A percentile compares a stretch with the other conserved stretches of the same genome.
Conservation (phyloP, 2,797 vertebrate genomes). For the Discoglossus pictus region DNA sequence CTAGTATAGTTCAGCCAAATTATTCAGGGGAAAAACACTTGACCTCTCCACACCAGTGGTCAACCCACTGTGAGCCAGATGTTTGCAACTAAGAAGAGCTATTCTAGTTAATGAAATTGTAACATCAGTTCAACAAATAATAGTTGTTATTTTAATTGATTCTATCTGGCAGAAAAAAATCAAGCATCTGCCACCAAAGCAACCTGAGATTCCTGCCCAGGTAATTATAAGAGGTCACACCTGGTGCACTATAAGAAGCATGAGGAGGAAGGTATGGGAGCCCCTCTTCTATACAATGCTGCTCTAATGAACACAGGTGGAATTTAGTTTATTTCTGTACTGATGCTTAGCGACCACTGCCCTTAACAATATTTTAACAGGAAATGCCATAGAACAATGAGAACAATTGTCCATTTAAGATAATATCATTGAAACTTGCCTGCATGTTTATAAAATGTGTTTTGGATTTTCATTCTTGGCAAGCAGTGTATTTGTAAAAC, state of each 20-base stretch:
- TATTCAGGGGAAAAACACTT: neutral
- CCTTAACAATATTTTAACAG: neutral
- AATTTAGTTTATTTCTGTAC: neutral
- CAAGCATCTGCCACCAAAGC: slow-evolving; percentile 23
- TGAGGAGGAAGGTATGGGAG: slow-evolving; percentile 9
- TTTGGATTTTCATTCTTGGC: slow-evolving; percentile 56
- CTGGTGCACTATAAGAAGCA: slow-evolving; percentile 20
- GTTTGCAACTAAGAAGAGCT: neutral
- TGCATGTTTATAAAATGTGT: slow-evolving; percentile 47
- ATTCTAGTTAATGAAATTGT: neutral
- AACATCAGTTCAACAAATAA: slow-evolving; percentile 40
- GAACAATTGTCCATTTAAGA: slow-evolving; percentile 36
- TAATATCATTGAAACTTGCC: slow-evolving; percentile 48
- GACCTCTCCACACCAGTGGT: slow-evolving; percentile 22
- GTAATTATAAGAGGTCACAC: slow-evolving; percentile 48
- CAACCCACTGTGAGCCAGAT: slow-evolving; percentile 22
- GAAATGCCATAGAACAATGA: slow-evolving; percentile 25
- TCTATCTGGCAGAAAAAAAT: slow-evolving; percentile 25
- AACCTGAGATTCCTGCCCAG: slow-evolving; percentile 39
- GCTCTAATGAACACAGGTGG: slow-evolving; percentile 8
- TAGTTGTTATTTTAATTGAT: slow-evolving; percentile 43
- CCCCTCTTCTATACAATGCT: neutral
- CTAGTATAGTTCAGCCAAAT: too few species aligned
- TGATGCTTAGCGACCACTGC: slow-evolving; percentile 18
- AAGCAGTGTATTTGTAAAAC: slow-evolving; percentile 58